A percentile compares a stretch with the other conserved stretches of the same genome.
Evolutionary conservation across 2,113 vertebrate species (phyloP).

Genomic region (Bubalus kerabau): DNA sequence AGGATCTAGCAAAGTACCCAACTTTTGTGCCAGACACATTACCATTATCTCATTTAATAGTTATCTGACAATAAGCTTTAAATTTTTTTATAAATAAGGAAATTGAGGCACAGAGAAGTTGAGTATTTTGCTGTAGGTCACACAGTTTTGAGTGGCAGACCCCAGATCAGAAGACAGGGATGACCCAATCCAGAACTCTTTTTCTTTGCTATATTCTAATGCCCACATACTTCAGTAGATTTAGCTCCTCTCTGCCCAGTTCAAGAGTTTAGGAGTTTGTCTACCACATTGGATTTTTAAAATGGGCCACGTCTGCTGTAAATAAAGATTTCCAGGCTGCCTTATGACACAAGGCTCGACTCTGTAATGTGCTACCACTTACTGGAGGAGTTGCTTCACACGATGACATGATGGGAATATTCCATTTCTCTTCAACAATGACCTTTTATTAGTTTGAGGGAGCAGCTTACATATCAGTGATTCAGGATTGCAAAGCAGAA

Average conservation of each 20-base stretch:
- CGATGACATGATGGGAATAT: neutral
- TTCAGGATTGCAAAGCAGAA: slow-evolving; percentile 55
- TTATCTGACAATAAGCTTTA: neutral
- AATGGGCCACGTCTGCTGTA: neutral
- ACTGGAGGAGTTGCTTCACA: neutral
- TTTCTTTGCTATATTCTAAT: neutral
- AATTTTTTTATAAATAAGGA: neutral
- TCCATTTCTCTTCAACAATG: neutral
- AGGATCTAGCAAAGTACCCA: neutral
- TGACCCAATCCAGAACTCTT: neutral
- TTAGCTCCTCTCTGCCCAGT: neutral
- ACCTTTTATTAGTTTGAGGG: slow-evolving; percentile 22
- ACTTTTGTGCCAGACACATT: neutral
- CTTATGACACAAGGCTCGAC: neutral
- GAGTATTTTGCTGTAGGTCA: neutral
- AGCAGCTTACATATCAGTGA: slow-evolving; percentile 17
- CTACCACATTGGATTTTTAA: neutral
- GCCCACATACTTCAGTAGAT: neutral
- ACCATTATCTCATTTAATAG: neutral
- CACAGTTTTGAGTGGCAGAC: neutral
- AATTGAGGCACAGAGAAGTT: neutral
- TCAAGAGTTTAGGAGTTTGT: neutral
- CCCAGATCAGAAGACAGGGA: neutral
- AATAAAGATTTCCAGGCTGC: too few relatives aligned
- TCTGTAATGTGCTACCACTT: neutral